These are phyloP conservation scores for Luscinia luscinia DNA, from an alignment of 2,797 vertebrate genomes.

Conservation along the genomic window DNA sequence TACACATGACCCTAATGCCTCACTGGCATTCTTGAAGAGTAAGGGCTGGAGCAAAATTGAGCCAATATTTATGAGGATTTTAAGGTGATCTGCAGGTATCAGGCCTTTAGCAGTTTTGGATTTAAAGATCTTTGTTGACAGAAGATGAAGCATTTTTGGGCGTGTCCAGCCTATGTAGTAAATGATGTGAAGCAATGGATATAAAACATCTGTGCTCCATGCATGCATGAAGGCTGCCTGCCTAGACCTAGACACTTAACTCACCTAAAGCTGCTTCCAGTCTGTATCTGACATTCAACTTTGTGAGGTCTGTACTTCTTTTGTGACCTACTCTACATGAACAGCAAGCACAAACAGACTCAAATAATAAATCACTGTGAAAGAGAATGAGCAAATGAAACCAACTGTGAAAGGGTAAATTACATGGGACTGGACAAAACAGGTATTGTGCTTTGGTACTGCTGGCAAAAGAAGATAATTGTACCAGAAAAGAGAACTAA, in stretches of 20 bases:
- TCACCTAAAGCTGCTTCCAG: not conserved
- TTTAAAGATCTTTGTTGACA: not conserved
- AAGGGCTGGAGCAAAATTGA: not conserved
- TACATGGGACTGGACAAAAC: not conserved
- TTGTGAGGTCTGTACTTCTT: not conserved
- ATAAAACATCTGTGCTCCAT: not conserved
- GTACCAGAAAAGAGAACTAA: not conserved
- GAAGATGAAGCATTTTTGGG: not conserved
- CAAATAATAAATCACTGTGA: not conserved
- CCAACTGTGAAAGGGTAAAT: not conserved
- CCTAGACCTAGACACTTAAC: not conserved
- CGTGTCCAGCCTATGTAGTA: not conserved
- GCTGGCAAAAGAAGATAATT: not conserved
- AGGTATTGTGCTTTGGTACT: not conserved
- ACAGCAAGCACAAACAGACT: not conserved
- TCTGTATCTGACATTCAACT: not conserved
- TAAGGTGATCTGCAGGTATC: not conserved
- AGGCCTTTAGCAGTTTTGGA: not conserved
- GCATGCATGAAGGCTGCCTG: not conserved
- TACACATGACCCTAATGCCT: not conserved
- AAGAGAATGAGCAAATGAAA: not conserved
- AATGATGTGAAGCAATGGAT: not conserved
- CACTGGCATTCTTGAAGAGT: not conserved
- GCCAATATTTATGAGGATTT: not conserved
- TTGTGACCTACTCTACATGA: not conserved